A percentile compares a stretch with the other conserved stretches of the same genome.
Evolutionary conservation across 2,797 vertebrate species (phyloP).

Genomic region (Phoebastria nigripes): DNA sequence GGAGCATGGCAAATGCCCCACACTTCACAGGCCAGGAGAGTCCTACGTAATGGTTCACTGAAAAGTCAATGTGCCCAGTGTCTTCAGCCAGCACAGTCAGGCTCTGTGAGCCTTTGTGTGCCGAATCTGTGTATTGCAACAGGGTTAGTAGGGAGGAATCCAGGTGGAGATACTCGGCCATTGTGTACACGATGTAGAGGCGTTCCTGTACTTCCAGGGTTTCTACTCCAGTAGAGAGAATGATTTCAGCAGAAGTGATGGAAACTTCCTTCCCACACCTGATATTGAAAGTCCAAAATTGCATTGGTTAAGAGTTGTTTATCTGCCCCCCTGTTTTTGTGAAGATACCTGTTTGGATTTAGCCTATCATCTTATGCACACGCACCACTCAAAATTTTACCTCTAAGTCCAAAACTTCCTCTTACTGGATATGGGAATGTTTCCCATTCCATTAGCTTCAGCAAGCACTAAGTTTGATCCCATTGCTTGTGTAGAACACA

Average conservation of each 20-base stretch:
- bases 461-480: background rate
- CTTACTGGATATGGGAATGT: background rate
- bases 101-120: background rate
- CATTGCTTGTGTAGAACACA: background rate
- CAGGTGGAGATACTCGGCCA: constrained; percentile 33
- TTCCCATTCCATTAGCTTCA: background rate
- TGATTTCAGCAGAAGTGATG: constrained; percentile 37
- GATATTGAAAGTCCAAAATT: background rate
- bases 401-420: background rate
- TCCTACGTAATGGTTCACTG: background rate
- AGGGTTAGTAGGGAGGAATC: constrained; percentile 21
- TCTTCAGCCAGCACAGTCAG: background rate
- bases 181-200: constrained; percentile 1
- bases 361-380: background rate
- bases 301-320: background rate
- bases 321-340: background rate
- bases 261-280: constrained; percentile 22
- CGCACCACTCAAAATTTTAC: background rate
- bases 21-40: constrained; percentile 54
- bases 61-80: rapidly evolving
- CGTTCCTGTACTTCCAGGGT: background rate
- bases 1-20: background rate
- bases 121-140: background rate
- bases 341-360: background rate
- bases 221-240: background rate